Evolutionary conservation across 2,797 vertebrate genomes (phyloP), one percentile per base, ranked within the genome.

Genomic region (Myiotriccus ornatus): DNA sequence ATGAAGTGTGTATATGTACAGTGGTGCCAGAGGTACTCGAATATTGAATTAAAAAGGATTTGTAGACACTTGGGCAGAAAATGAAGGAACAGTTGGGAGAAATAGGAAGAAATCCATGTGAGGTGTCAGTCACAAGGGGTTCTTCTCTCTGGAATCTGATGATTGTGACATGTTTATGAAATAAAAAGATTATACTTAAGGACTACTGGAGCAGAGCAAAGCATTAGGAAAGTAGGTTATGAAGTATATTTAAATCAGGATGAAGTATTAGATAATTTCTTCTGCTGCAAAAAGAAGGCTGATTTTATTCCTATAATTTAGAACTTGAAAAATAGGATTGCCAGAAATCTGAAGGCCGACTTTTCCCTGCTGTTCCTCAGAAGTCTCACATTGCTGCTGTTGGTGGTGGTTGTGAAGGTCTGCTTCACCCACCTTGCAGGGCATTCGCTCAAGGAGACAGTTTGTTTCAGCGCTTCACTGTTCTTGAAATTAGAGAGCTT

Each of bases 1-100:
- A 57, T 82, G 56, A 75, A 68, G 7, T 34, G n/a, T 64, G 37
- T 23, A 56, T 47, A 19, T 25, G 39, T 84, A 18, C 27, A 63
- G 22, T 9, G 16, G 12, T 89, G 59, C 59, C 52, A 70, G 6
- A 24, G 55, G 22, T 56, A 41, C 37, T 49, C 7, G 1, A 76
- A 79, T 87, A 70, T 60, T 79, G 82, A 93, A 94, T 96, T 70
- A 63, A 84, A 89, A 87, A 35, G 52, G 67, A 77, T 90, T 89
- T 94, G 44, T 80, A 47, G 56, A 74, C 35, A 63, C 77, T 71
- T 84, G 28, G n/a, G 25, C 18, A 65, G 80, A 84, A 96, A 95
- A 92, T 75, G 4, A 90, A 94, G 87, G 77, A 18, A 73, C 3
- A 3, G 25, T 64, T 76, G 35, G n/a, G 37, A 86, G 39, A 8